Evolutionary conservation across 2,797 vertebrate species (phyloP).

Genomic region (Ptychadena robeensis): DNA sequence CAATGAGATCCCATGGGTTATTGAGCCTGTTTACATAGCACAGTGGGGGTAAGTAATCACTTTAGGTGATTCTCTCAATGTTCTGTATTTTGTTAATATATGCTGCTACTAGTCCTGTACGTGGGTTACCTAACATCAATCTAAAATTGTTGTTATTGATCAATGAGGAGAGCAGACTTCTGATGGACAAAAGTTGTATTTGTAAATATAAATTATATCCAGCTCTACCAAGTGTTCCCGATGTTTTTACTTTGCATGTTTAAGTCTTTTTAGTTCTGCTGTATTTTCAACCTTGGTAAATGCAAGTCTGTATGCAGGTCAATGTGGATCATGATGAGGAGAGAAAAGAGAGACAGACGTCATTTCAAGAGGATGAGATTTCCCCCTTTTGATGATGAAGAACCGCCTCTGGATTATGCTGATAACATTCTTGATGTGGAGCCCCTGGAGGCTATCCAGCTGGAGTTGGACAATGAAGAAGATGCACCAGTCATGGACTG

Average conservation of each 20-base stretch:
- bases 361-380: constrained; percentile 99
- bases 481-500: constrained; percentile 90
- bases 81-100: not conserved
- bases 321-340: constrained; percentile 99
- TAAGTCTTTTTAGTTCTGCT: not conserved
- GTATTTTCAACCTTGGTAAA: not conserved
- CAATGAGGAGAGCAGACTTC: no score
- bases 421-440: constrained; percentile 99
- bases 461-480: constrained; percentile 94
- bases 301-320: constrained; percentile 74
- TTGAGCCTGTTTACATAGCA: constrained; percentile 97
- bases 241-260: no score
- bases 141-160: no score
- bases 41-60: constrained; percentile 90
- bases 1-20: constrained; percentile 99
- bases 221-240: no score
- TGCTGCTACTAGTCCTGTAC: no score
- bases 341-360: constrained; percentile 94
- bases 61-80: not conserved
- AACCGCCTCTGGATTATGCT: constrained; percentile 96
- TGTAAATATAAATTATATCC: no score
- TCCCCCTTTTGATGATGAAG: constrained; percentile 96
- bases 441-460: constrained; percentile 95
- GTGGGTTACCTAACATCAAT: no score
- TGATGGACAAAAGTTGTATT: no score